Percentiles rank a stretch among this genome's conserved stretches.
Evolutionary conservation across 1,140 invertebrate species (phyloP).

Genomic region (Chironomus striatipennis): DNA sequence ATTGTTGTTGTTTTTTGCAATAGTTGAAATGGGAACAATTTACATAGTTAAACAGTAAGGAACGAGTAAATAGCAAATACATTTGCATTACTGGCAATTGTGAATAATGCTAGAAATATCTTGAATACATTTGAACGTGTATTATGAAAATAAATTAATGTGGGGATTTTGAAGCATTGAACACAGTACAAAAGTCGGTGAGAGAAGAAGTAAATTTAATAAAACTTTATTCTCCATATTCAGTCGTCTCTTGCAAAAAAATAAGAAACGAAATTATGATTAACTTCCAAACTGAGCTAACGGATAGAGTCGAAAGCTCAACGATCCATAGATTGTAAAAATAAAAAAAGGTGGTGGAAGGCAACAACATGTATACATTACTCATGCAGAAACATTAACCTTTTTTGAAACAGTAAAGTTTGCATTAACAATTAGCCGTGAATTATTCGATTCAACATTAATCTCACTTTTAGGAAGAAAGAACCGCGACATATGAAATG

Average conservation of each 20-base stretch:
- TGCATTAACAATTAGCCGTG: slow-evolving; percentile 1
- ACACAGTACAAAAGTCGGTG: not conserved
- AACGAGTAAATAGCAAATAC: not conserved
- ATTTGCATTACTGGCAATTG: not conserved
- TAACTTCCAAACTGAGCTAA: slow-evolving; percentile 2
- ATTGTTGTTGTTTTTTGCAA: too few relatives aligned
- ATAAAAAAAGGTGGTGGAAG: not conserved
- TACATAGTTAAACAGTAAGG: not conserved
- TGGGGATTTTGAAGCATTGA: not conserved
- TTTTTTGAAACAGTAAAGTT: slow-evolving; percentile 1
- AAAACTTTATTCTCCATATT: too few relatives aligned
- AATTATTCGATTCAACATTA: not conserved
- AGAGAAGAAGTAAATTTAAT: not conserved
- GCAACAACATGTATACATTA: not conserved
- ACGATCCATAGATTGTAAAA: not conserved
- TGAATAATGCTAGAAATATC: not conserved
- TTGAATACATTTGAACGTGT: not conserved
- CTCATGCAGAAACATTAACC: slow-evolving; percentile 1
- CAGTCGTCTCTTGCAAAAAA: not conserved
- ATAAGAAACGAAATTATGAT: not conserved
- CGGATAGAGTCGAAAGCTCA: not conserved
- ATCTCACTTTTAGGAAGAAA: not conserved
- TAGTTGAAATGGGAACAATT: not conserved
- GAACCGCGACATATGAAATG: not conserved
- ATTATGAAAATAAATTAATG: not conserved